Base-by-base conservation (phyloP, 2,888 invertebrate genomes). In the Chloromyia formosa region DNA sequence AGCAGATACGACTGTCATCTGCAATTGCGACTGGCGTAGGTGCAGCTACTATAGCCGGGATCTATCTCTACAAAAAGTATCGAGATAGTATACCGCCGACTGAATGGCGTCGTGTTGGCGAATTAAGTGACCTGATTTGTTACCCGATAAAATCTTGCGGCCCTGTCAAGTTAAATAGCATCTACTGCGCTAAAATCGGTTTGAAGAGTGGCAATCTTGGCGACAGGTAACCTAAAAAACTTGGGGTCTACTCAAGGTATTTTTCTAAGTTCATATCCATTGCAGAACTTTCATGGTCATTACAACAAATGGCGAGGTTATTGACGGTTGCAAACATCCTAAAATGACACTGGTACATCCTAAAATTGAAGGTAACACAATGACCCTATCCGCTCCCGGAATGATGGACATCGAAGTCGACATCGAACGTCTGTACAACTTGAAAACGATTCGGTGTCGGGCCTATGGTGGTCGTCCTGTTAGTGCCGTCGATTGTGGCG, bases 401-500 rank as follows among this genome's bases (percentile, higher is more conserved):
- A 88, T 88, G 88, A 88, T 89, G 80, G 81, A 87, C 14, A 79
- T 89, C 7, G 83, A 86, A 49, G 82, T 90, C 23, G 87, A 90
- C 80, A 83, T 90, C 22, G 80, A 84, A 4, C 79, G 81, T 27
- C 78, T 86, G 12, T 79, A 81, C 1, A 82, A 80, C 4, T 64
- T 79, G 45, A 45, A 45, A 9, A 12, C 84, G 74, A 85, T 86
- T 72, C 85, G 82, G 5, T 87, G 88, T 0, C 80, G 82, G 1
- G 87, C 90, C 4, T 35, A 35, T 35, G 90, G 90, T 90, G 86
- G 86, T 23, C 85, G 86, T n/a, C 79, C 84, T 0, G 88, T 92
- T 1, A 84, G 87, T 0, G 90, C 91, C 0, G 86, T 89, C 69
- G 93, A 94, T 81, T 93, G 93, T 83, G 94, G 94, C 0, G 89